Base-by-base conservation (phyloP, 1,140 invertebrate species). In the Epicauta chinensis region DNA sequence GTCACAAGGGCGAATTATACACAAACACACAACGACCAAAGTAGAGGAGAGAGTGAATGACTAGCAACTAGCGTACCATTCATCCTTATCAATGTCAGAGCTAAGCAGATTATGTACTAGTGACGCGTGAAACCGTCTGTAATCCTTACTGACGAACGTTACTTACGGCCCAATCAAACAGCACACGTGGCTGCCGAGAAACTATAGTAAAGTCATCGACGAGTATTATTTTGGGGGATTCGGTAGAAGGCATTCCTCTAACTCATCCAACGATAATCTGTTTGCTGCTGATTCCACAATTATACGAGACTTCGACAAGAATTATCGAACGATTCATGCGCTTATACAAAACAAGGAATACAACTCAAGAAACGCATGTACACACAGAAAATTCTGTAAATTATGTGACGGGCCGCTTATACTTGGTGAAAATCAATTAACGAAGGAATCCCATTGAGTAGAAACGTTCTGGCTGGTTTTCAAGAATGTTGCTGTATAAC, bases 61-160 rank as follows among this genome's bases (percentile, higher is more conserved):
- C 45, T 47, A 47, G 45, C 31, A 47, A 47, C 46, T 39, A 49
- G 46, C 37, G 59, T 53, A 64, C 59, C 64, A 69, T 69, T 67
- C 61, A 61, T 69, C 60, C 67, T 67, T 67, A 67, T 69, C 65
- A 69, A 62, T 62, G 67, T 69, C 67, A 67, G 57, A 55, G 53
- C 59, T 67, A 69, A 69, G 67, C 65, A 66, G 67, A 69, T 69
- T 69, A 69, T 57, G 64, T 64, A 56, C 64, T 69, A 69, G 67
- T 68, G 67, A 69, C 67, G 67, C 67, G 67, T 69, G 67, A 69
- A 69, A 69, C 67, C 67, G 65, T 62, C 63, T 60, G 60, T 67
- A 68, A 69, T 69, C 67, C 65, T 56, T 59, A 64, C 61, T 56
- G 65, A 63, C 60, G 61, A 58, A 64, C 60, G 63, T 59, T 62